phyloP scores from a whole-genome alignment of 2,797 vertebrate genomes.

The Antennarius maculatus region DNA sequence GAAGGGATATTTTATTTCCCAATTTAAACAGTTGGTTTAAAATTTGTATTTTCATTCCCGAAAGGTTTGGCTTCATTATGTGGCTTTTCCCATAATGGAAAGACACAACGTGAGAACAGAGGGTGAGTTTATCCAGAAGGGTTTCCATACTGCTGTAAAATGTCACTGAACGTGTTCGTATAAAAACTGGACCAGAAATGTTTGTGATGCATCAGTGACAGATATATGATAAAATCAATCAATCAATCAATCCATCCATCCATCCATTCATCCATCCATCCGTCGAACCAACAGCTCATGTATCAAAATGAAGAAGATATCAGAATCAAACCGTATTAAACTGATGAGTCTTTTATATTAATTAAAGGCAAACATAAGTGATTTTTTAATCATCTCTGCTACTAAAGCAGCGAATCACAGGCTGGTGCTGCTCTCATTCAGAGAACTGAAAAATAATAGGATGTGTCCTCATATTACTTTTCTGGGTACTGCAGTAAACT shows the following conservation, averaged over 20 bases:
- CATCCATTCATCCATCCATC: too few relatives aligned
- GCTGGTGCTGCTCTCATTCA: constrained; percentile 13
- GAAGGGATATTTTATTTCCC: constrained; percentile 3
- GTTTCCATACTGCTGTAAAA: neutral
- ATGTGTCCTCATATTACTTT: constrained; percentile 20
- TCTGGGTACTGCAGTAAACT: constrained; percentile 1
- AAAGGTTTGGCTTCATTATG: constrained; percentile 1
- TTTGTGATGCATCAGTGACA: neutral
- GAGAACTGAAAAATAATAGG: constrained; percentile 15
- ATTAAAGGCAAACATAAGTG: neutral
- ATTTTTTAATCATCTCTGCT: constrained; percentile 11
- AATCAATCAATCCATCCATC: too few relatives aligned
- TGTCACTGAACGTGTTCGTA: neutral
- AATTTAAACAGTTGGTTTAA: constrained; percentile 18
- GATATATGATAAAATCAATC: too few relatives aligned
- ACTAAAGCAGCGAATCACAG: constrained; percentile 17
- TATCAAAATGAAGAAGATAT: neutral
- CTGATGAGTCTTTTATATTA: neutral
- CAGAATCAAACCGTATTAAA: neutral
- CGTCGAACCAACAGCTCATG: neutral
- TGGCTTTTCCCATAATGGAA: neutral
- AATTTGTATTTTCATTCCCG: constrained; percentile 9
- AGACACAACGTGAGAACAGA: neutral
- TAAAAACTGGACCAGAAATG: neutral
- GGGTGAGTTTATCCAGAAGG: neutral